phyloP scores from a whole-genome alignment of 2,888 invertebrate species.

The Amphipoea lucens region DNA sequence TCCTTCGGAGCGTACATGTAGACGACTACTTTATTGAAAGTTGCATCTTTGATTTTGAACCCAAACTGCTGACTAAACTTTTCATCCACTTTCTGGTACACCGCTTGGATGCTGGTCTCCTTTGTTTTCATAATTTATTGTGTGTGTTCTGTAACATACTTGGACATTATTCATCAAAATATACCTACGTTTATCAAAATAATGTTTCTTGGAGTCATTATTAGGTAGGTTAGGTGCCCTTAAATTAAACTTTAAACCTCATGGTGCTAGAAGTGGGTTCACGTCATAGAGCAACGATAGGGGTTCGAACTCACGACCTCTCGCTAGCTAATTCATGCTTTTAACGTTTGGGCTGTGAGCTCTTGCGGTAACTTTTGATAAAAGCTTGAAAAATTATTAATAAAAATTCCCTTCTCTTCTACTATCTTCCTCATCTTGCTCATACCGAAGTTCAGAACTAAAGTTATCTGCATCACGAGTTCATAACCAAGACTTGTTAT shows the following conservation, averaged over 20 bases:
- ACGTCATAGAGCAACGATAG: neutral
- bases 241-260: neutral
- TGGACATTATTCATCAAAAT: neutral
- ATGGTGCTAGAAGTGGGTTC: neutral
- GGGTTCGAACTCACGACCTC: neutral
- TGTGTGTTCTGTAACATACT: constrained; percentile 20
- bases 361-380: neutral
- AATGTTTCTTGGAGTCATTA: neutral
- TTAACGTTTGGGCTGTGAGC: neutral
- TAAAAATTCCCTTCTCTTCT: neutral
- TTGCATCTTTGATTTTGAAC: constrained; percentile 74
- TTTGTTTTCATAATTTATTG: constrained; percentile 63
- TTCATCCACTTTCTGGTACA: constrained; percentile 61
- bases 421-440: too few relatives aligned
- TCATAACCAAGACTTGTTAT: neutral
- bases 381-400: neutral
- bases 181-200: neutral
- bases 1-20: constrained; percentile 92
- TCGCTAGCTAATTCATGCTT: neutral
- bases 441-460: neutral
- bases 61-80: constrained; percentile 81
- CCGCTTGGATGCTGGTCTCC: constrained; percentile 55
- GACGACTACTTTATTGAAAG: constrained; percentile 85
- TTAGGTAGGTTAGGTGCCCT: neutral
- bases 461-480: neutral